phyloP scores from a whole-genome alignment of 2,888 invertebrate species.

The Aphodius granarius region DNA sequence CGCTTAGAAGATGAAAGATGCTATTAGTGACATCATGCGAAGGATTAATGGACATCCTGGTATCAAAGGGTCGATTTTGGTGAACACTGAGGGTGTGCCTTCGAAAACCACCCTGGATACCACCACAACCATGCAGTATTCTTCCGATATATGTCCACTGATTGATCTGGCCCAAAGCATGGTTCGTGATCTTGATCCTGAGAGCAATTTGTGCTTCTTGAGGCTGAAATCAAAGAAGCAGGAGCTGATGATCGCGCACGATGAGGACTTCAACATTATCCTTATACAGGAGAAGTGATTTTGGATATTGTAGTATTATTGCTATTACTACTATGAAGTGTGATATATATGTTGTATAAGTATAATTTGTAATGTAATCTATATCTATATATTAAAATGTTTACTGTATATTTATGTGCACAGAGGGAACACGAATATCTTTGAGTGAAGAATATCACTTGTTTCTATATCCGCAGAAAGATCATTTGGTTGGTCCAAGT shows the following conservation, averaged over 20 bases:
- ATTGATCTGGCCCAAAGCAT: not conserved
- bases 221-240: conserved; percentile 1
- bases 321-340: not conserved
- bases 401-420: too few species aligned
- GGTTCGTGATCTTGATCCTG: not conserved
- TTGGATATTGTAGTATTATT: not conserved
- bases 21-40: not conserved
- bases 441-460: too few species aligned
- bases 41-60: not conserved
- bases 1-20: too few species aligned
- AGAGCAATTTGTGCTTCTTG: not conserved
- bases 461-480: too few species aligned
- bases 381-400: not conserved
- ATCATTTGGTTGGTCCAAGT: too few species aligned
- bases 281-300: not conserved
- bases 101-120: not conserved
- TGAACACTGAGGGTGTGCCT: not conserved
- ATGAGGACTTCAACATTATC: not conserved
- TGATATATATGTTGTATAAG: not conserved
- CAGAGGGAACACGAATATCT: too few species aligned
- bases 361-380: not conserved
- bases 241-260: not conserved
- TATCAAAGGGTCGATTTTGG: not conserved
- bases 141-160: not conserved
- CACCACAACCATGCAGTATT: not conserved